phyloP scores from a whole-genome alignment of 2,888 invertebrate genomes.

The Agonopterix subpropinquella region DNA sequence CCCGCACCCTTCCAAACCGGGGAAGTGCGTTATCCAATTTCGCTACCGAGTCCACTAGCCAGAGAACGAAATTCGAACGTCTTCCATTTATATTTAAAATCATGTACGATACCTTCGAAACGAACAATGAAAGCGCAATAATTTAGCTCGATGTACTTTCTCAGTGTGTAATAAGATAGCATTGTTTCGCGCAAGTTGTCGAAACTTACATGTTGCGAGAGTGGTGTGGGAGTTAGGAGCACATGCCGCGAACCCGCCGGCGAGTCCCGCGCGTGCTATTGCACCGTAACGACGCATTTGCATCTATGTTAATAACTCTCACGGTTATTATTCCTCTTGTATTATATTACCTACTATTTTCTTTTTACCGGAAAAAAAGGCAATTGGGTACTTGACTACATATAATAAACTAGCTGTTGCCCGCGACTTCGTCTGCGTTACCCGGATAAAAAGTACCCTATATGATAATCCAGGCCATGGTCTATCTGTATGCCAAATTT shows the following conservation, averaged over 20 bases:
- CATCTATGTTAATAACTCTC: slow-evolving; percentile 44
- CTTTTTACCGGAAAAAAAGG: slow-evolving; percentile 5
- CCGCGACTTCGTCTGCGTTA: no score
- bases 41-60: no score
- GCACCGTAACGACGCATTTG: slow-evolving; percentile 42
- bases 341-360: slow-evolving; percentile 12
- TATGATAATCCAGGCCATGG: no score
- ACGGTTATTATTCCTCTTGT: slow-evolving; percentile 37
- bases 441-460: no score
- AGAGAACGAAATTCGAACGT: no score
- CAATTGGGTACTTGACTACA: no score
- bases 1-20: no score
- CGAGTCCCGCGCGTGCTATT: slow-evolving; percentile 33
- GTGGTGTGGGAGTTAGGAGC: slow-evolving; percentile 18
- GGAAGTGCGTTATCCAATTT: no score
- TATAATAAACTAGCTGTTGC: no score
- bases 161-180: slow-evolving; percentile 14
- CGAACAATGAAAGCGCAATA: neutral
- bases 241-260: slow-evolving; percentile 18
- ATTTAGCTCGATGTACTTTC: neutral
- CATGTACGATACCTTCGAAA: no score
- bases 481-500: no score
- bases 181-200: slow-evolving; percentile 26
- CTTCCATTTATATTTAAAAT: no score
- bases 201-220: slow-evolving; percentile 23